Evolutionary conservation across 2,888 invertebrate species (phyloP).

Genomic region (Ophonus ardosiacus): DNA sequence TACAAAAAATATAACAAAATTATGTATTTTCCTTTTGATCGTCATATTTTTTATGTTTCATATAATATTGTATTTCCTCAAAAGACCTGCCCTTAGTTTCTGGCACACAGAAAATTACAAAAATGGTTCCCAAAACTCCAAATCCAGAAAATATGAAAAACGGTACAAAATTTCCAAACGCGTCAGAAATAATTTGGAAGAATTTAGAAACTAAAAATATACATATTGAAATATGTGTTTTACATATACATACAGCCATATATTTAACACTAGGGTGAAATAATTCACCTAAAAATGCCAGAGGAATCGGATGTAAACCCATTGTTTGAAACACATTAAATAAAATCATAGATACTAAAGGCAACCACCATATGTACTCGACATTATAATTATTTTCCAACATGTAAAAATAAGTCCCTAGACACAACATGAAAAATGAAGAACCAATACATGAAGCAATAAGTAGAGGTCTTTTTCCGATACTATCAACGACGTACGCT

Average conservation of each 20-base stretch:
- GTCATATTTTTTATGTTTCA: slow-evolving; percentile 29
- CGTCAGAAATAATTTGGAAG: slow-evolving; percentile 53
- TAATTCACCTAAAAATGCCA: slow-evolving; percentile 70
- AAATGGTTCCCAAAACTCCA: slow-evolving; percentile 34
- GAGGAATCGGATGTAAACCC: slow-evolving; percentile 72
- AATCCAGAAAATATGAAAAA: slow-evolving; percentile 60
- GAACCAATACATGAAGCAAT: slow-evolving; percentile 76
- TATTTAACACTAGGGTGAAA: slow-evolving; percentile 70
- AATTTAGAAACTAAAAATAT: slow-evolving; percentile 48
- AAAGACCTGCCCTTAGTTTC: slow-evolving; percentile 64
- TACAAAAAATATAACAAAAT: not conserved
- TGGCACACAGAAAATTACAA: slow-evolving; percentile 61
- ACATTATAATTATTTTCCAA: slow-evolving; percentile 41
- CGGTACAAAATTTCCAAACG: slow-evolving; percentile 44
- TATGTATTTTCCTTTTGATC: not conserved
- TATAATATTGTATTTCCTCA: slow-evolving; percentile 60
- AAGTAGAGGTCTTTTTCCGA: slow-evolving; percentile 78
- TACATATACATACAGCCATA: slow-evolving; percentile 42
- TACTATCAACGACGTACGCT: slow-evolving; percentile 79
- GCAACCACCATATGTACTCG: slow-evolving; percentile 47
- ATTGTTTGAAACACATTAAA: slow-evolving; percentile 62
- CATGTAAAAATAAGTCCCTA: slow-evolving; percentile 75
- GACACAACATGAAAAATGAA: slow-evolving; percentile 73
- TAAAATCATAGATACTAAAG: slow-evolving; percentile 55
- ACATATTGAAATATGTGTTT: slow-evolving; percentile 12